Evolutionary conservation across 2,797 vertebrate species (phyloP).

Genomic region (Gambelia wislizenii): DNA sequence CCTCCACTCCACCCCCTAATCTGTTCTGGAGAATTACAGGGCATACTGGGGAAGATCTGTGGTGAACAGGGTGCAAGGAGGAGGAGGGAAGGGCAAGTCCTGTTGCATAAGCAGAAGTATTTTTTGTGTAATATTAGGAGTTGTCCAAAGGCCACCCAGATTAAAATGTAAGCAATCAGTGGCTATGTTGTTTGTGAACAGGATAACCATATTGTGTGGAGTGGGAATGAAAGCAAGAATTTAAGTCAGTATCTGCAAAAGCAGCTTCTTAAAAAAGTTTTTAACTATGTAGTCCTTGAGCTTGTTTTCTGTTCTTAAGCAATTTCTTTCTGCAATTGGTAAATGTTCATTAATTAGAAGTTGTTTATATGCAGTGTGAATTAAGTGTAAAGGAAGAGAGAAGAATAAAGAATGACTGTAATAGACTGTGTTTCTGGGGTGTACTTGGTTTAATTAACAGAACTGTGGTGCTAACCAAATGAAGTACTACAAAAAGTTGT

Average conservation of each 20-base stretch:
- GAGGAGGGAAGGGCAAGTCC: no score
- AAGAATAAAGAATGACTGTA: constrained; percentile 65
- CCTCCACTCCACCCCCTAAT: background rate
- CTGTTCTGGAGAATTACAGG: background rate
- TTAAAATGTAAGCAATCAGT: background rate
- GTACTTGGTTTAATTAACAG: constrained; percentile 76
- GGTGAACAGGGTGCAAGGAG: no score
- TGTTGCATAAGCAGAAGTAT: background rate
- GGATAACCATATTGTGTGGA: background rate
- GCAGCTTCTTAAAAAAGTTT: background rate
- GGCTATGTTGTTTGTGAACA: background rate
- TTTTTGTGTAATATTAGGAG: background rate
- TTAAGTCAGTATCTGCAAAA: background rate
- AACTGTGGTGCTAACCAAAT: constrained; percentile 70
- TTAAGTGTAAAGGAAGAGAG: constrained; percentile 73
- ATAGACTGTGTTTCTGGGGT: constrained; percentile 53
- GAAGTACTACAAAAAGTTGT: constrained; percentile 60
- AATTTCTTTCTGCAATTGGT: constrained; percentile 64
- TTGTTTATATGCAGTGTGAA: constrained; percentile 77
- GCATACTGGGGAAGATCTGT: no score
- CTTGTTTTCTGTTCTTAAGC: constrained; percentile 51
- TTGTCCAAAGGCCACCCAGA: no score
- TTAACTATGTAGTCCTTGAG: background rate
- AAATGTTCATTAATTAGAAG: constrained; percentile 75
- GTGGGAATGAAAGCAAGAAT: background rate